A percentile compares a stretch with the other conserved stretches of the same genome.
Evolutionary conservation across 64 coral and sea anemone genomes (phyloP).

Genomic region (Pocillopora damicornis): DNA sequence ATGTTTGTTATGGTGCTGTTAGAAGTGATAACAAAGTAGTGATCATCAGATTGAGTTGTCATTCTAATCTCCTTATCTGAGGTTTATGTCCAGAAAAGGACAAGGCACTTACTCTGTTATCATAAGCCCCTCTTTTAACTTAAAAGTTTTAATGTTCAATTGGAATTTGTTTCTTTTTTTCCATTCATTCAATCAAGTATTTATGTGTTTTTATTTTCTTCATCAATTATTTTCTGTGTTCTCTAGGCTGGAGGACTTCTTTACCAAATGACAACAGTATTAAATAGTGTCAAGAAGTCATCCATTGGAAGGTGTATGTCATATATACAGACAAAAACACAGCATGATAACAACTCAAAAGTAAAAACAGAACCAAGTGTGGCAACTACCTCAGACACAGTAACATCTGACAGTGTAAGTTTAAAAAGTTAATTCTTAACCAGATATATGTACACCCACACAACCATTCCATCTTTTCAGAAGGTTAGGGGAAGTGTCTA

Average conservation of each 20-base stretch:
- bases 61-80: too few species aligned
- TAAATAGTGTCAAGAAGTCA: constrained; percentile 65
- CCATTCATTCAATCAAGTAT: not conserved
- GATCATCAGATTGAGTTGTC: too few species aligned
- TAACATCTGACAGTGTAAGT: not conserved
- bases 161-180: not conserved
- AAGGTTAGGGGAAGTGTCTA: too few species aligned
- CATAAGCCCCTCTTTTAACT: too few species aligned
- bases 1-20: too few species aligned
- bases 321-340: constrained; percentile 66
- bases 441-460: not conserved
- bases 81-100: too few species aligned
- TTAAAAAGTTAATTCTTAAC: not conserved
- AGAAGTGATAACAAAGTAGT: too few species aligned
- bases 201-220: not conserved
- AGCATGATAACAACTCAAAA: constrained; percentile 42
- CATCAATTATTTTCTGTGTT: not conserved
- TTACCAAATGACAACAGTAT: constrained; percentile 50
- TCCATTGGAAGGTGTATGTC: constrained; percentile 63
- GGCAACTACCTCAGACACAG: not conserved
- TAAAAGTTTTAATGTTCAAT: too few species aligned
- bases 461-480: not conserved
- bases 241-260: constrained; percentile 75
- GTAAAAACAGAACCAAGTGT: constrained; percentile 17
- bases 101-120: too few species aligned